Conservation (phyloP, 1,140 invertebrate species). For the Microvelia longipes region DNA sequence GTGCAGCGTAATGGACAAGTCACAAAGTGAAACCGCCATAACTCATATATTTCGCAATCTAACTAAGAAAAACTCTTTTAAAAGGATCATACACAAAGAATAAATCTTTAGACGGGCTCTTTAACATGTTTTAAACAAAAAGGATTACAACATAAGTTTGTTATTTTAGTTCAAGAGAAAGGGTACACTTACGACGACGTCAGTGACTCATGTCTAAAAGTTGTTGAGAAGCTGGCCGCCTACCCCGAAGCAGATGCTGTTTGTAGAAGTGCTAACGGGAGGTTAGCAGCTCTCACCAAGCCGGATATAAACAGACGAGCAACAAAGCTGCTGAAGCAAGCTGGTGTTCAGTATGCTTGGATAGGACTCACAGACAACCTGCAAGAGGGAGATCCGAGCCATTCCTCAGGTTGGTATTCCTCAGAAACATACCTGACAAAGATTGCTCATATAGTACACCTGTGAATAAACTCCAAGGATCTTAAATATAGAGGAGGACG, state of each 20-base stretch:
- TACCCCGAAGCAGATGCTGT: constrained; percentile 8
- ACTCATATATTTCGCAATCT: too few relatives aligned
- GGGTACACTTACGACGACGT: constrained; percentile 12
- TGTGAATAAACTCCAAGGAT: too few relatives aligned
- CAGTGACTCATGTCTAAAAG: constrained; percentile 14
- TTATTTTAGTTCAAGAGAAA: constrained; percentile 12
- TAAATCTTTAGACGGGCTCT: too few relatives aligned
- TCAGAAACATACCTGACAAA: too few relatives aligned
- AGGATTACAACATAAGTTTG: too few relatives aligned
- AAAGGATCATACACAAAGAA: too few relatives aligned
- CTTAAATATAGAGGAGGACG: too few relatives aligned
- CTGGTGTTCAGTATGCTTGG: constrained; percentile 14
- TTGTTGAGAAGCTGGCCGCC: constrained; percentile 8
- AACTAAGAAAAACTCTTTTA: too few relatives aligned
- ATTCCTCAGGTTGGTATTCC: constrained; percentile 4
- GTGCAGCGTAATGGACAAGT: too few relatives aligned
- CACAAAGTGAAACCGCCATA: too few relatives aligned
- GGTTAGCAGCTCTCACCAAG: constrained; percentile 8
- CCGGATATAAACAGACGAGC: constrained; percentile 11
- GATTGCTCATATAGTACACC: too few relatives aligned
- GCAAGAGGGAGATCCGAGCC: constrained; percentile 11
- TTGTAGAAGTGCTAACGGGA: constrained; percentile 6
- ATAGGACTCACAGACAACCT: constrained; percentile 11
- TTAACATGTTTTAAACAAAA: too few relatives aligned
- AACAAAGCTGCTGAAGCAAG: constrained; percentile 4